phyloP scores from a whole-genome alignment of 2,888 invertebrate species.

The Polymixis lichenea region DNA sequence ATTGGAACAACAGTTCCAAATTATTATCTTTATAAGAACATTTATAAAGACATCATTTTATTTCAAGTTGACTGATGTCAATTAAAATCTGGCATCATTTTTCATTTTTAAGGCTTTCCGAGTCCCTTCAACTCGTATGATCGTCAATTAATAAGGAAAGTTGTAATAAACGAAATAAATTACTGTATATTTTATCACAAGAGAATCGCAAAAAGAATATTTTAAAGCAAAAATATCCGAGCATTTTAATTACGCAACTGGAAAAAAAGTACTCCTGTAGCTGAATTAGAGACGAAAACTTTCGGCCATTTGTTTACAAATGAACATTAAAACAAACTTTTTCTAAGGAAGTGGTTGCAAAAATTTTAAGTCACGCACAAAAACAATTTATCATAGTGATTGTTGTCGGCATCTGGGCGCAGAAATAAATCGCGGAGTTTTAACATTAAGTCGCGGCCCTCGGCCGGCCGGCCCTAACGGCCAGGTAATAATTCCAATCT shows the following conservation, averaged over 20 bases:
- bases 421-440: conserved; percentile 86
- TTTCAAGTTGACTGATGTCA: conserved; percentile 2
- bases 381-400: conserved; percentile 84
- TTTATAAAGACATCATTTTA: not conserved
- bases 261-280: conserved; percentile 55
- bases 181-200: conserved; percentile 28
- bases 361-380: conserved; percentile 79
- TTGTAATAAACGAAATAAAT: conserved; percentile 42
- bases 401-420: conserved; percentile 86
- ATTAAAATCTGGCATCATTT: conserved; percentile 21
- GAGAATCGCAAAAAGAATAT: conserved; percentile 38
- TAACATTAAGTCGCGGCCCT: conserved; percentile 75
- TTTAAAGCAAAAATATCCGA: conserved; percentile 38
- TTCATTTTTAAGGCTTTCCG: conserved; percentile 17
- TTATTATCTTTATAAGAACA: too few species aligned
- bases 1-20: not conserved
- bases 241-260: conserved; percentile 57
- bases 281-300: conserved; percentile 62
- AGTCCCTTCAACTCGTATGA: conserved; percentile 13
- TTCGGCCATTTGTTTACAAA: conserved; percentile 64
- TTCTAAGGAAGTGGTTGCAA: conserved; percentile 73
- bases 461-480: conserved; percentile 67
- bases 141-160: conserved; percentile 16
- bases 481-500: conserved; percentile 89
- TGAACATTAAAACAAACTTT: conserved; percentile 68